These are phyloP conservation scores for Procambarus virginalis DNA, from an alignment of 1,140 invertebrate species.

Conservation along the genomic window DNA sequence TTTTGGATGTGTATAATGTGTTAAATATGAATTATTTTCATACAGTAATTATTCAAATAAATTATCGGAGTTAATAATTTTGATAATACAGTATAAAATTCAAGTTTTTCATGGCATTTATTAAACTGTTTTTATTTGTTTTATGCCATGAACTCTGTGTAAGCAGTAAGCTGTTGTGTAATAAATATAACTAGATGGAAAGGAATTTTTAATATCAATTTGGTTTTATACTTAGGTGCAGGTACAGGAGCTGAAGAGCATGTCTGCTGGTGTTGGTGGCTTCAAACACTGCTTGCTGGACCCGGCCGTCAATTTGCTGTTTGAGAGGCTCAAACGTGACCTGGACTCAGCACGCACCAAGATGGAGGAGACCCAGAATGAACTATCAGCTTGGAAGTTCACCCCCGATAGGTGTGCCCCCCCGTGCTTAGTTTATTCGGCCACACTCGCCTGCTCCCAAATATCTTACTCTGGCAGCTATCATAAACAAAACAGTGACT, in stretches of 20 bases:
- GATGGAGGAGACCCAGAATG: constrained; percentile 97
- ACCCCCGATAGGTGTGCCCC: constrained; percentile 91
- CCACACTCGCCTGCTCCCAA: constrained; percentile 56
- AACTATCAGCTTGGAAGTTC: constrained; percentile 98
- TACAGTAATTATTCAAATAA: too few species aligned
- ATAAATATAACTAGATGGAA: neutral
- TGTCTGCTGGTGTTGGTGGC: constrained; percentile 85
- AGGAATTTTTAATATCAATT: constrained; percentile 28
- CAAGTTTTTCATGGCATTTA: too few species aligned
- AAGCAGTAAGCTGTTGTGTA: neutral
- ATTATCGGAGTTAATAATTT: too few species aligned
- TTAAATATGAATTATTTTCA: too few species aligned
- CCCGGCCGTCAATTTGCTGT: constrained; percentile 95
- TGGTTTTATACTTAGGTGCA: constrained; percentile 86
- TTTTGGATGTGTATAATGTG: too few species aligned
- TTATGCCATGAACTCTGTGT: too few species aligned
- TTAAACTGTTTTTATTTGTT: too few species aligned
- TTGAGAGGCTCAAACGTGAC: constrained; percentile 93
- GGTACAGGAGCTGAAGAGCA: constrained; percentile 90
- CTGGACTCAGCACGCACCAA: constrained; percentile 90
- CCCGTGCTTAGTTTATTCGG: constrained; percentile 67
- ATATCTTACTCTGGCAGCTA: constrained; percentile 60
- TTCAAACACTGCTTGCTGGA: constrained; percentile 90
- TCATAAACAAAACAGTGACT: constrained; percentile 66
- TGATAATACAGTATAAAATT: too few species aligned